These are phyloP conservation scores for Gandaritis pyraliata DNA, from an alignment of 2,888 invertebrate species.

Conservation along the genomic window DNA sequence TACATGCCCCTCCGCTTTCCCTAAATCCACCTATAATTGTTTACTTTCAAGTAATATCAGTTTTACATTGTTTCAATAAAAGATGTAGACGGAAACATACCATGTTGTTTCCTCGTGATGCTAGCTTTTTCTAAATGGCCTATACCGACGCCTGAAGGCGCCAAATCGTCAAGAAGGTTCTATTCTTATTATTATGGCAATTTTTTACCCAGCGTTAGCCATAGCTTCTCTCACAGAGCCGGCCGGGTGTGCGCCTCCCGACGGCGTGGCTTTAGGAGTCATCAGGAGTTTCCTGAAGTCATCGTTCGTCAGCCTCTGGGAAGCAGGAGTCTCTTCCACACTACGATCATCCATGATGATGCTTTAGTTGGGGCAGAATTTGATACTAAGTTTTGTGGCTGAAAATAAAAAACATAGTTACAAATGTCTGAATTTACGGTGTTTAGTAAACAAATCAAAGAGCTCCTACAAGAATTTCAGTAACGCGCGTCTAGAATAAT, in stretches of 20 bases:
- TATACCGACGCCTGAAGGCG: no score
- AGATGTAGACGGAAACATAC: no score
- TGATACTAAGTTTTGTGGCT: background rate
- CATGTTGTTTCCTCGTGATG: no score
- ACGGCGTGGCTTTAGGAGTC: constrained; percentile 93
- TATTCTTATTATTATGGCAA: background rate
- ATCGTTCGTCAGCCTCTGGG: constrained; percentile 96
- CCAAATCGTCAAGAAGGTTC: no score
- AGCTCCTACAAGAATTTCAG: background rate
- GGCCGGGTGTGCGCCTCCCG: constrained; percentile 75
- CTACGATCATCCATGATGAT: constrained; percentile 79
- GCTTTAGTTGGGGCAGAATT: constrained; percentile 1
- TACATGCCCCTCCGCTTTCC: no score
- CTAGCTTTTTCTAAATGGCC: no score
- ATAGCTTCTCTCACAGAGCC: constrained; percentile 89
- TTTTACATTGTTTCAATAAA: no score
- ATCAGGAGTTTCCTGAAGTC: constrained; percentile 98
- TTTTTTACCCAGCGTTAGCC: constrained; percentile 84
- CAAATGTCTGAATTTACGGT: no score
- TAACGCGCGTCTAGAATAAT: no score
- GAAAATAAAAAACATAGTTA: background rate
- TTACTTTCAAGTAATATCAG: no score
- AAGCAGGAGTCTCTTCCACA: constrained; percentile 86
- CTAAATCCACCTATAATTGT: no score
- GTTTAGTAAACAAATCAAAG: background rate